phyloP scores from a whole-genome alignment of 2,113 vertebrate species.

The Ctenodactylus gundi region DNA sequence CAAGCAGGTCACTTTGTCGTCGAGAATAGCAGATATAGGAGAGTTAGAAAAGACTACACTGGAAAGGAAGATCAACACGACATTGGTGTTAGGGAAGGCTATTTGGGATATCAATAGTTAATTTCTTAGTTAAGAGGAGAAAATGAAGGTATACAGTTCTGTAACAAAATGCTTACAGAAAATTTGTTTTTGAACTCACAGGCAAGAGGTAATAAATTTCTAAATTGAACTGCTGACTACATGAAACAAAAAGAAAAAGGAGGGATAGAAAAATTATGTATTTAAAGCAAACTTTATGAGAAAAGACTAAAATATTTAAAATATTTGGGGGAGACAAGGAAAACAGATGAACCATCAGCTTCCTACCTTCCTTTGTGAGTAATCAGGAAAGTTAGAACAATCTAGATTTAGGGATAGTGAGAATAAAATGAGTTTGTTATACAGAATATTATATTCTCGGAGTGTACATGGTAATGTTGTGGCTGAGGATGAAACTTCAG shows the following conservation, averaged over 20 bases:
- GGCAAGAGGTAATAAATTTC: background rate
- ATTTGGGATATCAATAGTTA: background rate
- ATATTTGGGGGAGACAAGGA: background rate
- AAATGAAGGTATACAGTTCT: background rate
- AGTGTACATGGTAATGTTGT: background rate
- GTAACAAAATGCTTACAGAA: too few relatives aligned
- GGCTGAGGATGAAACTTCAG: background rate
- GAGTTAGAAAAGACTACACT: background rate
- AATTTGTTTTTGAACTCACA: background rate
- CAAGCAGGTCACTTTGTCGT: background rate
- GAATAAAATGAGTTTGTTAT: background rate
- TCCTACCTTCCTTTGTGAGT: background rate
- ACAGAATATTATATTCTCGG: background rate
- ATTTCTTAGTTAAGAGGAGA: background rate
- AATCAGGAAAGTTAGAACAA: background rate
- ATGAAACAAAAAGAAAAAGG: background rate
- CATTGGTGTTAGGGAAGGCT: background rate
- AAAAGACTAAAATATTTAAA: background rate
- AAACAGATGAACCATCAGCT: background rate
- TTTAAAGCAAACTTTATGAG: background rate
- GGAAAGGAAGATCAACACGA: background rate
- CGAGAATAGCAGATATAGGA: background rate
- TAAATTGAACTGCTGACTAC: background rate
- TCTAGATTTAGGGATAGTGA: background rate
- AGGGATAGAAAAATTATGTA: background rate